Conservation (phyloP, 2,888 invertebrate genomes). For the Margaritifera margaritifera region DNA sequence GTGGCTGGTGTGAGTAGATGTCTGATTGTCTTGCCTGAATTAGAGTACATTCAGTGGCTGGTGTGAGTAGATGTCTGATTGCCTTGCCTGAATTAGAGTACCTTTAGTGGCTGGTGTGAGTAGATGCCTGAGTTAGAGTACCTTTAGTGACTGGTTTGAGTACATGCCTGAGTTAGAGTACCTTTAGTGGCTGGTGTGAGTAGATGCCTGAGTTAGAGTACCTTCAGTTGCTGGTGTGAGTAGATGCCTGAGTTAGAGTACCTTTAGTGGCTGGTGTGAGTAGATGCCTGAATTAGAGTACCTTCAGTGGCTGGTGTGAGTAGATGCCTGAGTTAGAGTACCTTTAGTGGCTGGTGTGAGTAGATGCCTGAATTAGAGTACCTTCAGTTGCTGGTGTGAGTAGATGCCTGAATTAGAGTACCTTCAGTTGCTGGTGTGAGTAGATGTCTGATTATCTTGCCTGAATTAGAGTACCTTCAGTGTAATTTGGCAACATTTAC, state of each 20-base stretch:
- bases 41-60: slow-evolving; percentile 74
- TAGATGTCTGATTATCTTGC: slow-evolving; percentile 4
- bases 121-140: slow-evolving; percentile 56
- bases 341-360: slow-evolving; percentile 75
- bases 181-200: slow-evolving; percentile 75
- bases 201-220: slow-evolving; percentile 56
- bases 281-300: slow-evolving; percentile 57
- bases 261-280: slow-evolving; percentile 75
- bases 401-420: slow-evolving; percentile 57
- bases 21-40: no score
- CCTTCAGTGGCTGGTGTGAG: slow-evolving; percentile 75
- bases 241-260: slow-evolving; percentile 56
- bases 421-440: slow-evolving; percentile 74
- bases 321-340: slow-evolving; percentile 56
- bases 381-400: slow-evolving; percentile 74
- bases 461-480: not conserved
- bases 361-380: slow-evolving; percentile 57
- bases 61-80: slow-evolving; percentile 68
- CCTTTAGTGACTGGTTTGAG: slow-evolving; percentile 74
- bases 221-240: slow-evolving; percentile 74
- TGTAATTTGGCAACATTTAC: not conserved
- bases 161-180: slow-evolving; percentile 56
- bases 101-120: slow-evolving; percentile 75
- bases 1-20: slow-evolving; percentile 73
- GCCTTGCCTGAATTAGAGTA: slow-evolving; percentile 63